Base-by-base conservation (phyloP, 1,140 invertebrate species). In the Aphelenchoides fujianensis region DNA sequence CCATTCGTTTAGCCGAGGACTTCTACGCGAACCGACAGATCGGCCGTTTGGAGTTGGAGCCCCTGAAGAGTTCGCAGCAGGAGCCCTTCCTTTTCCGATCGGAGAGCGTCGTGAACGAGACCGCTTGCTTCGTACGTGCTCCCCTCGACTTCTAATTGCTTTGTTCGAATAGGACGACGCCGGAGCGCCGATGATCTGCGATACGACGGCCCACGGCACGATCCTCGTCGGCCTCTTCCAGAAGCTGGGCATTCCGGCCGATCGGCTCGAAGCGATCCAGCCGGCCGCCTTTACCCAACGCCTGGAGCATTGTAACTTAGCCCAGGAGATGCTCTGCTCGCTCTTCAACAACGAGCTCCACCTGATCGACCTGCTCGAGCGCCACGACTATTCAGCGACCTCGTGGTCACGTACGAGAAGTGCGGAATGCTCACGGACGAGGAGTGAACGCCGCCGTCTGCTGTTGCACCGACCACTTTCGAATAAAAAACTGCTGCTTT, bases 111-210 rank as follows among this genome's bases (percentile, higher is more conserved):
- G 23, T 30, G 5, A 59, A 59, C 19, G 28, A 16, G 28, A 59
- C 55, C 34, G 55, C 55, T 16, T 59, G 55, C 23, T 59, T 7
- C 55, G n/a, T n/a, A n/a, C n/a, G n/a, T n/a, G n/a, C n/a, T n/a
- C n/a, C n/a, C n/a, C n/a, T n/a, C n/a, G n/a, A n/a, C n/a, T n/a
- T n/a, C n/a, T n/a, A n/a, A n/a, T n/a, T n/a, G n/a, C n/a, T n/a
- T n/a, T n/a, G n/a, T n/a, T n/a, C n/a, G n/a, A n/a, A n/a, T n/a
- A n/a, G n/a, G 55, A 59, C 55, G 55, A 59, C 34, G 5, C 19
- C 5, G 55, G 55, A 5, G 55, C 55, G 7, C 55, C 55, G 7
- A 5, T 59, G 5, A 5, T 59, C 5, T 59, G 55, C 23, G 19
- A 19, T 5, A 59, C 55, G 7, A 59, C 55, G 28, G 5, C 5